phyloP scores from a whole-genome alignment of 2,797 vertebrate species.

The Cheirogaleus major region DNA sequence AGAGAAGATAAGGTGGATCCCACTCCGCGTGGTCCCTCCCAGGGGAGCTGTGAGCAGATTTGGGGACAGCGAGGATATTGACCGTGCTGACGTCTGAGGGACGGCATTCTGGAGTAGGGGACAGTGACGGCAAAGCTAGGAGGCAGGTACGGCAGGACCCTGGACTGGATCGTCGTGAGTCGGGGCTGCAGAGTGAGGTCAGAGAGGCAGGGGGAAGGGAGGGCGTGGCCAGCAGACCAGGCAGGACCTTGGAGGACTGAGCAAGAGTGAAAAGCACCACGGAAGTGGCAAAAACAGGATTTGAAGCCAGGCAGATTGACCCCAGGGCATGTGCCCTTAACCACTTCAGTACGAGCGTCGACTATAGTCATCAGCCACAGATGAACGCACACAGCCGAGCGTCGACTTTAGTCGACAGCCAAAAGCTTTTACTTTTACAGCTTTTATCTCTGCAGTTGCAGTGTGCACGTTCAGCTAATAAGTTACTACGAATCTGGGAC shows the following conservation, averaged over 20 bases:
- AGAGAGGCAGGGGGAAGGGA: not conserved
- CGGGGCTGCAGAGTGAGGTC: not conserved
- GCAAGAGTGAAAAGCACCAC: not conserved
- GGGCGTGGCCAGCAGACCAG: accelerated
- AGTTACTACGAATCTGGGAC: too few species aligned
- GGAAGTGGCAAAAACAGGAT: not conserved
- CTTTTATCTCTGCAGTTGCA: too few species aligned
- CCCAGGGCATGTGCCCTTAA: not conserved
- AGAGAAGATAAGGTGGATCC: not conserved
- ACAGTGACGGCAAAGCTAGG: not conserved
- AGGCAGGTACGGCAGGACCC: not conserved
- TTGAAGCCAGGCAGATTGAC: not conserved
- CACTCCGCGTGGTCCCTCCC: accelerated
- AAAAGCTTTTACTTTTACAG: too few species aligned
- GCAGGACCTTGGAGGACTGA: accelerated
- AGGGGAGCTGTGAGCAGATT: not conserved
- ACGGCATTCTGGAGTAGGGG: not conserved
- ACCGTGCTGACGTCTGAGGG: not conserved
- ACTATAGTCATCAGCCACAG: too few species aligned
- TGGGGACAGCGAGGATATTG: accelerated
- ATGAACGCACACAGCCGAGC: too few species aligned
- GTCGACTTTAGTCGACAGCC: too few species aligned
- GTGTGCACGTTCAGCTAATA: too few species aligned
- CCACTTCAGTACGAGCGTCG: too few species aligned
- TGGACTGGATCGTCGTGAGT: accelerated